Percentiles rank a stretch among this genome's conserved stretches.
Conservation (phyloP, 1,140 invertebrate genomes). For the Lycorma delicatula region DNA sequence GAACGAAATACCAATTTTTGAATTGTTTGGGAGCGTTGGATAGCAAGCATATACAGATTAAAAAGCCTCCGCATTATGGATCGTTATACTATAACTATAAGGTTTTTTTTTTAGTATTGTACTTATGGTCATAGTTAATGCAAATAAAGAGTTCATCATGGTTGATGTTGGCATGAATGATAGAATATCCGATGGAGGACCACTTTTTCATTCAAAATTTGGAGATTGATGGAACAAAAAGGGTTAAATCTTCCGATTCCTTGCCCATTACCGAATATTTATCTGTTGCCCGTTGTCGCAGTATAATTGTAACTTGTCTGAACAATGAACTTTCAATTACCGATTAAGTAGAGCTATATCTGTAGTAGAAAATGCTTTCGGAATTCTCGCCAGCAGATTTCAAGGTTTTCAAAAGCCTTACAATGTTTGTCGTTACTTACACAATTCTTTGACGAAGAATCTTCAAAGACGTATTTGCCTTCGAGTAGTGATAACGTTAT, state of each 20-base stretch:
- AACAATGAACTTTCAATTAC: conserved; percentile 40
- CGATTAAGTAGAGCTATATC: conserved; percentile 33
- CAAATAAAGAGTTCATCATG: conserved; percentile 23
- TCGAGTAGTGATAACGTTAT: too few relatives aligned
- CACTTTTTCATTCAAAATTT: conserved; percentile 31
- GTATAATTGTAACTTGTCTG: conserved; percentile 21
- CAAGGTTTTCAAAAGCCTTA: conserved; percentile 32
- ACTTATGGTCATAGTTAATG: conserved; percentile 22
- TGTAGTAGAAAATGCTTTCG: conserved; percentile 40
- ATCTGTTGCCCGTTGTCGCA: conserved; percentile 31
- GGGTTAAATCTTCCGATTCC: conserved; percentile 12
- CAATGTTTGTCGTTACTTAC: conserved; percentile 15
- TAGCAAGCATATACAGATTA: conserved; percentile 38
- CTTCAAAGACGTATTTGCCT: too few relatives aligned
- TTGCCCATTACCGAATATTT: conserved; percentile 18
- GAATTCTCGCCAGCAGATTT: conserved; percentile 36
- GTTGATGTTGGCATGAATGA: conserved; percentile 21
- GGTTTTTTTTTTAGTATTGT: conserved; percentile 28
- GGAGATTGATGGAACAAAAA: conserved; percentile 24
- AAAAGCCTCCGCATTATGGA: conserved; percentile 32
- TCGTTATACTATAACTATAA: conserved; percentile 42
- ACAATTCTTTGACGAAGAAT: too few relatives aligned
- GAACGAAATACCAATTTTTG: too few relatives aligned
- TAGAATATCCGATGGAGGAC: conserved; percentile 34
- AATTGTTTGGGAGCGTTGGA: too few relatives aligned